phyloP scores from a whole-genome alignment of 2,888 invertebrate species.

The Meghimatium bilineatum region DNA sequence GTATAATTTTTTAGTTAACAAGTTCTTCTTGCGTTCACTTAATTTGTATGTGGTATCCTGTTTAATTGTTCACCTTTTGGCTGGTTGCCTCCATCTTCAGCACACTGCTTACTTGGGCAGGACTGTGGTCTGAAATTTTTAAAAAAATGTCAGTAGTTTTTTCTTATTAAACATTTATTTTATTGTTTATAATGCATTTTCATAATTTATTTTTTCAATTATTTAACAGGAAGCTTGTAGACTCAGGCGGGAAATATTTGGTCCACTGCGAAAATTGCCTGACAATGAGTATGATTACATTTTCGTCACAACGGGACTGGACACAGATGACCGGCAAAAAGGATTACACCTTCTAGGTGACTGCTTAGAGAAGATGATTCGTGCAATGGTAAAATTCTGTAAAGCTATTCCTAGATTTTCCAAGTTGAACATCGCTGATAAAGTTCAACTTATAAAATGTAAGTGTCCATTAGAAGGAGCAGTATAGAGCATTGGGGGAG shows the following conservation, averaged over 20 bases:
- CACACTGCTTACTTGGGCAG: no score
- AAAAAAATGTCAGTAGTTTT: no score
- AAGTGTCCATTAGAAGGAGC: background rate
- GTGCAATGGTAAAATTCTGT: slow-evolving; percentile 37
- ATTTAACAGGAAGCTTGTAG: slow-evolving; percentile 37
- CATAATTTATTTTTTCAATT: no score
- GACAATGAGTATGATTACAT: slow-evolving; percentile 48
- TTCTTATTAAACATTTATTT: no score
- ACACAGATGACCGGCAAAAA: slow-evolving; percentile 44
- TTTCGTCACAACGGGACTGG: slow-evolving; percentile 47
- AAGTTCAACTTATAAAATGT: slow-evolving; percentile 39
- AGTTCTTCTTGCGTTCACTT: no score
- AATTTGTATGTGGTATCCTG: no score
- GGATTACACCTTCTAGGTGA: background rate
- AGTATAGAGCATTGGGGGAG: background rate
- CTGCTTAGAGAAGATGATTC: slow-evolving; percentile 19
- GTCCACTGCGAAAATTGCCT: slow-evolving; percentile 30
- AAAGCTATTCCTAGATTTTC: slow-evolving; percentile 35
- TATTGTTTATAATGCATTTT: no score
- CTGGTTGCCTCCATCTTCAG: no score
- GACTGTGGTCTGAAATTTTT: no score
- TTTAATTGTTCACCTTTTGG: no score
- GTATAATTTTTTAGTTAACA: no score
- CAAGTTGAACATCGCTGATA: slow-evolving; percentile 15
- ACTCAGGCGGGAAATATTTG: slow-evolving; percentile 45